Conservation (phyloP, 2,113 vertebrate genomes). For the Tichodroma muraria region DNA sequence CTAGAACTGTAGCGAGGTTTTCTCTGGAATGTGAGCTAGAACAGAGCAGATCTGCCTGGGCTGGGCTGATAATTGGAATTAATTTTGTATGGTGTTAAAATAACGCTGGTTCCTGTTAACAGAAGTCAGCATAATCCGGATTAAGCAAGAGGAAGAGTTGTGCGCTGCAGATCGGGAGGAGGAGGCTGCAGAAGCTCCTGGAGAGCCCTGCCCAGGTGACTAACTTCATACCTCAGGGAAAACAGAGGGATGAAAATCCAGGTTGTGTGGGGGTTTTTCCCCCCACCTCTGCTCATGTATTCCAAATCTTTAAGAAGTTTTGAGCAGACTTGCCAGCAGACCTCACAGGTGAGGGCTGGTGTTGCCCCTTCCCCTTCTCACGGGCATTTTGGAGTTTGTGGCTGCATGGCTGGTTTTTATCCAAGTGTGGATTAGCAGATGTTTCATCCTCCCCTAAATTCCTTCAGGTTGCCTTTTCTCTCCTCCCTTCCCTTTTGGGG, state of each 20-base stretch:
- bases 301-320: not conserved
- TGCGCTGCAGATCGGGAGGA: not conserved
- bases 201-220: conserved; percentile 5
- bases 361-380: not conserved
- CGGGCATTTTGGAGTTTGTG: fast-evolving
- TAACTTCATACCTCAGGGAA: not conserved
- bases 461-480: not conserved
- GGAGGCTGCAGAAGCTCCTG: not conserved
- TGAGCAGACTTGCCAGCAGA: not conserved
- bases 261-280: fast-evolving
- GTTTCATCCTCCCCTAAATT: not conserved
- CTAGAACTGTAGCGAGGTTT: not conserved
- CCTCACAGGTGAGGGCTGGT: not conserved
- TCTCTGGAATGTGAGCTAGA: not conserved
- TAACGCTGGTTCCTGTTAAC: not conserved
- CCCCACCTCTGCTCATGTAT: not conserved
- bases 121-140: not conserved
- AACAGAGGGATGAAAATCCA: not conserved
- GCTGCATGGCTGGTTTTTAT: not conserved
- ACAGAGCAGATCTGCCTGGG: not conserved
- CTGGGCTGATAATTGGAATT: not conserved
- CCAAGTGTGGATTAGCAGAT: not conserved
- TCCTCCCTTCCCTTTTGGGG: not conserved
- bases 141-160: conserved; percentile 14
- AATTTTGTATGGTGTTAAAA: not conserved